A percentile compares a stretch with the other conserved stretches of the same genome.
Evolutionary conservation across 2,888 invertebrate genomes (phyloP).

Genomic region (Scaptomyza flava): DNA sequence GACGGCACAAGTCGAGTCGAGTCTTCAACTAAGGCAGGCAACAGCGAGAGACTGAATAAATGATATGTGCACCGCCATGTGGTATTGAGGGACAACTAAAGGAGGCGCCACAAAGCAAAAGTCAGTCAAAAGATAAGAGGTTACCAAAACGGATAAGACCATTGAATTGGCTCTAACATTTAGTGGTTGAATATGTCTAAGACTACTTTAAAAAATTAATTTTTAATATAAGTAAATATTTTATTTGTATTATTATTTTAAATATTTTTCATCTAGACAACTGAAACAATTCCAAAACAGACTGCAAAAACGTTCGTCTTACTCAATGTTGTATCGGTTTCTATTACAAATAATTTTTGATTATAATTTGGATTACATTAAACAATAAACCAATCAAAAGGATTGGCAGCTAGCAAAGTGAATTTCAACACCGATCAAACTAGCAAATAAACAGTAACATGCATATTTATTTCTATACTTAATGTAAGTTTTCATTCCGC

Average conservation of each 20-base stretch:
- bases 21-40: constrained; percentile 26
- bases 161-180: constrained; percentile 27
- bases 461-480: background rate
- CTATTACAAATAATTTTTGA: background rate
- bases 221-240: no score
- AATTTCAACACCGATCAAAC: constrained; percentile 5
- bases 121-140: constrained; percentile 10
- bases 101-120: constrained; percentile 3
- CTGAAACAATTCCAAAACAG: no score
- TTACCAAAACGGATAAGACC: constrained; percentile 18
- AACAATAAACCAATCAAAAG: constrained; percentile 8
- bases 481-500: constrained; percentile 37
- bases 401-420: background rate
- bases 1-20: constrained; percentile 14
- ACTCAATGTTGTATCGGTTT: background rate
- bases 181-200: background rate
- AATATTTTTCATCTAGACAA: no score
- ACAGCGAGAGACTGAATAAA: constrained; percentile 46
- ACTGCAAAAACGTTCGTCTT: no score
- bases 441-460: background rate
- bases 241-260: no score
- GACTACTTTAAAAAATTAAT: no score
- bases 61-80: constrained; percentile 40
- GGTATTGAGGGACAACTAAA: constrained; percentile 32
- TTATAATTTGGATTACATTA: constrained; percentile 9